phyloP scores from a whole-genome alignment of 2,113 vertebrate species.

The Hassar affinis region DNA sequence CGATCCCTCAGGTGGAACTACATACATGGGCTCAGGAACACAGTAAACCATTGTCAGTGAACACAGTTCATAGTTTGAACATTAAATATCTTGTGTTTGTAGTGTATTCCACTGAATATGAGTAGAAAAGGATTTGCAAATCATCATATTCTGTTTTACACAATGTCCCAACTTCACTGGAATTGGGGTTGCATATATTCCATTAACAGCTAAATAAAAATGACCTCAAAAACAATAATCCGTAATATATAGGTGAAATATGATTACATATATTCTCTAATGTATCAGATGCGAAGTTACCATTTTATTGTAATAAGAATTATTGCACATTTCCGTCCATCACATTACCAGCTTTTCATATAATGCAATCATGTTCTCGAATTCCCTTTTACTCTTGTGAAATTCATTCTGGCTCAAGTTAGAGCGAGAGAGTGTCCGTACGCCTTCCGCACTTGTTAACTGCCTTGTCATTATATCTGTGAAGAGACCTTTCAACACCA shows the following conservation, averaged over 20 bases:
- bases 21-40: too few species aligned
- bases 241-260: not conserved
- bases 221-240: not conserved
- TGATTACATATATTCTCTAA: not conserved
- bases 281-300: not conserved
- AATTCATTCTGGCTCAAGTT: not conserved
- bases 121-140: too few species aligned
- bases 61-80: too few species aligned
- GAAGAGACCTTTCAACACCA: not conserved
- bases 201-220: not conserved
- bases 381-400: too few species aligned
- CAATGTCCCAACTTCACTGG: too few species aligned
- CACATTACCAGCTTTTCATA: not conserved
- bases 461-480: not conserved
- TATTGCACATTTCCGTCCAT: not conserved
- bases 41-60: too few species aligned
- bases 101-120: too few species aligned
- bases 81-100: too few species aligned
- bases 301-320: slow-evolving; percentile 2
- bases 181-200: too few species aligned
- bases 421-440: not conserved
- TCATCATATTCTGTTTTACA: too few species aligned
- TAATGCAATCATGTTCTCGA: not conserved
- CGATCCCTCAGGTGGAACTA: too few species aligned
- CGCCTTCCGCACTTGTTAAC: not conserved